Evolutionary conservation across 2,797 vertebrate species (phyloP).

Genomic region (Poeciliopsis infans): DNA sequence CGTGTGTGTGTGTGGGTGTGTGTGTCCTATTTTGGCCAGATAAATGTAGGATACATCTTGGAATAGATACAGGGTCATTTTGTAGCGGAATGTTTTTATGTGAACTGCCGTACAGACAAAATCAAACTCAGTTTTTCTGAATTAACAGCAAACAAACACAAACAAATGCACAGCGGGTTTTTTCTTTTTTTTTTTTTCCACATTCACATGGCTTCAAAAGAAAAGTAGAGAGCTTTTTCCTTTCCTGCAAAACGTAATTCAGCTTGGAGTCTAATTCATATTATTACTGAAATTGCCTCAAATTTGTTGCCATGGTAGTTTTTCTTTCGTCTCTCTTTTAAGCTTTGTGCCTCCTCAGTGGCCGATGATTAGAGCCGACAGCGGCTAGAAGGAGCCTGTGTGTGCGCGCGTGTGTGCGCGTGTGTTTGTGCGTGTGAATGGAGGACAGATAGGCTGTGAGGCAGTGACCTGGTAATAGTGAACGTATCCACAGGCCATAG

Average conservation of each 20-base stretch:
- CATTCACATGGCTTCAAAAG: slow-evolving; percentile 48
- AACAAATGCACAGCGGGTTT: slow-evolving; percentile 1
- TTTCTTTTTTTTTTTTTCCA: slow-evolving; percentile 5
- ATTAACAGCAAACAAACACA: slow-evolving; percentile 17
- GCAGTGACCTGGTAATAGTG: slow-evolving; percentile 81
- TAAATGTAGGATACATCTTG: slow-evolving; percentile 43
- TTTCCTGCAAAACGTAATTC: slow-evolving; percentile 70
- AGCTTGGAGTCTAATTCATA: slow-evolving; percentile 73
- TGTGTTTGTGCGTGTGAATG: slow-evolving; percentile 43
- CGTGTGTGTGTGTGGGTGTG: slow-evolving; percentile 27
- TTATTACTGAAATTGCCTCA: slow-evolving; percentile 84
- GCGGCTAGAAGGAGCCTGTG: slow-evolving; percentile 56
- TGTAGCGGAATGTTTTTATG: background rate
- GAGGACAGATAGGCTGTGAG: slow-evolving; percentile 67
- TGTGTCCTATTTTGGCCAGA: slow-evolving; percentile 49
- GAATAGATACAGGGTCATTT: slow-evolving; percentile 50
- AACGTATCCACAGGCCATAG: slow-evolving; percentile 79
- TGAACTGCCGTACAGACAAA: background rate
- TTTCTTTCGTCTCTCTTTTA: slow-evolving; percentile 70
- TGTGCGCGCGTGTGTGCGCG: slow-evolving; percentile 44
- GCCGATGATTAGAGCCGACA: slow-evolving; percentile 73
- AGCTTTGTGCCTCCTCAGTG: slow-evolving; percentile 74
- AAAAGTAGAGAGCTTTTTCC: slow-evolving; percentile 61
- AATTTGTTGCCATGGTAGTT: slow-evolving; percentile 86
- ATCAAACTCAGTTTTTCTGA: slow-evolving; percentile 35